Evolutionary conservation across 2,113 vertebrate species (phyloP).

Genomic region (Varanus komodoensis): DNA sequence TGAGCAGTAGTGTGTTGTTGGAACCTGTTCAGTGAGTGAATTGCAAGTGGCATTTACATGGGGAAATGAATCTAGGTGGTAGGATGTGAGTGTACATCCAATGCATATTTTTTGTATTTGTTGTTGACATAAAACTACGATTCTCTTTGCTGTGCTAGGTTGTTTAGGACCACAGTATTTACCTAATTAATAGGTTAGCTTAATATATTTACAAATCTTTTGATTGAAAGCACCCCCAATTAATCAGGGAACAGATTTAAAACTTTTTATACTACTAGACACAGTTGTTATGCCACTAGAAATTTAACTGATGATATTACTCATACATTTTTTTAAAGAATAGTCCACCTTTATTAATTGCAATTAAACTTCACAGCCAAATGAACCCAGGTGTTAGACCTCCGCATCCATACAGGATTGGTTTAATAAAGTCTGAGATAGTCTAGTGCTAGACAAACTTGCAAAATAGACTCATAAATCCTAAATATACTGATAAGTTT

Average conservation of each 20-base stretch:
- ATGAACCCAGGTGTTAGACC: neutral
- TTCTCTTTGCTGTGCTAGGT: too few relatives aligned
- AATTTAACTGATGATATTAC: neutral
- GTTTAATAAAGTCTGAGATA: neutral
- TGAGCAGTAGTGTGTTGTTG: too few relatives aligned
- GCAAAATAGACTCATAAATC: neutral
- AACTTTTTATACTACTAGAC: neutral
- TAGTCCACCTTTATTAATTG: neutral
- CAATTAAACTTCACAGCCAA: neutral
- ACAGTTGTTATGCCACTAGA: neutral
- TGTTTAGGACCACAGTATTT: too few relatives aligned
- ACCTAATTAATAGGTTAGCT: neutral
- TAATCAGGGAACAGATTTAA: neutral
- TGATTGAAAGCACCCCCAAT: neutral
- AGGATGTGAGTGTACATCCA: too few relatives aligned
- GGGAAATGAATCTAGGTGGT: too few relatives aligned
- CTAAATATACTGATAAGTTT: neutral
- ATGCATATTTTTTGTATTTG: too few relatives aligned
- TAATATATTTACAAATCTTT: neutral
- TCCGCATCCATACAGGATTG: neutral
- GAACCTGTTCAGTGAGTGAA: too few relatives aligned
- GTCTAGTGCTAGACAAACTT: neutral
- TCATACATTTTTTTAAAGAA: neutral
- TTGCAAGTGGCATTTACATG: too few relatives aligned
- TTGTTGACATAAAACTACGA: too few relatives aligned